Evolutionary conservation across 1,140 invertebrate species (phyloP).

Genomic region (Sarcophaga peregrina): DNA sequence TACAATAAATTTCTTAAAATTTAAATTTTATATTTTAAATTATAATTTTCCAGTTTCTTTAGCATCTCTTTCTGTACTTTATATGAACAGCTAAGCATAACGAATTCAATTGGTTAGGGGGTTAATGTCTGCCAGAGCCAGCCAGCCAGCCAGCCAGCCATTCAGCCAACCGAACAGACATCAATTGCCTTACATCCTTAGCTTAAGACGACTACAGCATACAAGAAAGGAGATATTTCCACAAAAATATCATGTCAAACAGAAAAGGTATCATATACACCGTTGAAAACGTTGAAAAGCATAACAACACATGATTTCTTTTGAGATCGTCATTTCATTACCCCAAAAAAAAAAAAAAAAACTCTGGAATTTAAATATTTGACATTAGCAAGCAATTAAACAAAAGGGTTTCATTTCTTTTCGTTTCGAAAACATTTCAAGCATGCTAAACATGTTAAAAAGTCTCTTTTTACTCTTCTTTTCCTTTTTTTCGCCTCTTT

Average conservation of each 20-base stretch:
- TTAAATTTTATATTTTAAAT: conserved; percentile 10
- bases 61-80: neutral
- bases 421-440: neutral
- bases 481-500: neutral
- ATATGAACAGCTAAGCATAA: neutral
- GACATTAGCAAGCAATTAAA: conserved; percentile 24
- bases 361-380: conserved; percentile 12
- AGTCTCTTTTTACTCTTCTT: neutral
- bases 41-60: neutral
- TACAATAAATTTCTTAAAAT: neutral
- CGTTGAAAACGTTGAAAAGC: neutral
- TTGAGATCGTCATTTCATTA: neutral
- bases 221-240: no score
- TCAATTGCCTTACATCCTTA: no score
- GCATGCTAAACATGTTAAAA: conserved; percentile 1
- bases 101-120: conserved; percentile 21
- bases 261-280: no score
- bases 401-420: neutral
- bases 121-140: neutral
- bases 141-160: no score
- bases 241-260: no score
- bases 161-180: no score
- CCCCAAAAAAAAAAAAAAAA: neutral
- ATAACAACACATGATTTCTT: conserved; percentile 18
- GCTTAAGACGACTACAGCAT: no score